Conservation (phyloP, 2,888 invertebrate genomes). For the Chrysolina americana region DNA sequence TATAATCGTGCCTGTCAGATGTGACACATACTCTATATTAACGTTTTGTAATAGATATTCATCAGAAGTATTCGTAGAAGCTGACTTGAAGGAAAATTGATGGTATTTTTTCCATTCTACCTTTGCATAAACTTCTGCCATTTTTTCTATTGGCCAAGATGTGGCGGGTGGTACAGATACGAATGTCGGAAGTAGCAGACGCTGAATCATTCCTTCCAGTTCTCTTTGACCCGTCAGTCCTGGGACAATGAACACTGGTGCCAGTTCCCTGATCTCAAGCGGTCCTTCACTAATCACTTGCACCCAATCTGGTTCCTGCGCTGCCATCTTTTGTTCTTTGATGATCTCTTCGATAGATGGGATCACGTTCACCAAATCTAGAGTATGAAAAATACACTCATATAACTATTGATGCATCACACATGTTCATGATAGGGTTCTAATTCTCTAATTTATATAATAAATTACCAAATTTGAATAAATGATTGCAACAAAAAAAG, state of each 20-base stretch:
- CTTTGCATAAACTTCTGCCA: slow-evolving; percentile 61
- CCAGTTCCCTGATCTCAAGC: slow-evolving; percentile 63
- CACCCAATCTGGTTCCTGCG: slow-evolving; percentile 60
- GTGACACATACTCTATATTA: too few species aligned
- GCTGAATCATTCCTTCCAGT: slow-evolving; percentile 59
- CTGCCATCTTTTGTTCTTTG: slow-evolving; percentile 53
- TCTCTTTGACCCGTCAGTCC: slow-evolving; percentile 63
- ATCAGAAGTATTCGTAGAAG: too few species aligned
- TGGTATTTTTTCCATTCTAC: slow-evolving; percentile 48
- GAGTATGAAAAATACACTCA: slow-evolving; percentile 39
- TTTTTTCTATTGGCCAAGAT: slow-evolving; percentile 56
- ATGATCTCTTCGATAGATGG: slow-evolving; percentile 62
- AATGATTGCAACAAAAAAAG: too few species aligned
- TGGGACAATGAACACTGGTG: slow-evolving; percentile 68
- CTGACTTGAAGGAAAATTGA: too few species aligned
- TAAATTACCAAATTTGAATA: too few species aligned
- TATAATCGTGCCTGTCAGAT: neutral
- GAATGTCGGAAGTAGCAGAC: slow-evolving; percentile 66
- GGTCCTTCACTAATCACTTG: slow-evolving; percentile 66
- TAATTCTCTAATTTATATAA: too few species aligned
- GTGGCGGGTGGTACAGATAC: slow-evolving; percentile 64
- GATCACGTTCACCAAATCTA: slow-evolving; percentile 63
- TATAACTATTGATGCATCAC: too few species aligned
- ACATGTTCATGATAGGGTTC: too few species aligned
- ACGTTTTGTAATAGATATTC: too few species aligned